phyloP scores from a whole-genome alignment of 1,140 invertebrate genomes.

The Harpegnathos saltator region DNA sequence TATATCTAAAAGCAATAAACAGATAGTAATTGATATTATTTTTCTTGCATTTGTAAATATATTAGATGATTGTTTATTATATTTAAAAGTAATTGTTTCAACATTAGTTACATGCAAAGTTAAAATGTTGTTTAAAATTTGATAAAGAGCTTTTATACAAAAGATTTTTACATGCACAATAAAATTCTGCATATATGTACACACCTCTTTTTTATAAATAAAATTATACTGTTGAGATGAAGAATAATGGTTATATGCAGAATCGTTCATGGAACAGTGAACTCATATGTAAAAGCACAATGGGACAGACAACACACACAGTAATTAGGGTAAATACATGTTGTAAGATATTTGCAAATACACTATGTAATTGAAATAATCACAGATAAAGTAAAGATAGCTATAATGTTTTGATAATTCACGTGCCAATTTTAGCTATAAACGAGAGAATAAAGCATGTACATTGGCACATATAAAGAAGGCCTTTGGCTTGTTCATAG shows the following conservation, averaged over 20 bases:
- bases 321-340: not conserved
- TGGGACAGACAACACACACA: not conserved
- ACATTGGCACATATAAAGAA: too few species aligned
- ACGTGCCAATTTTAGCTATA: not conserved
- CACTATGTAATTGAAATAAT: not conserved
- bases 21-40: not conserved
- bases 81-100: too few species aligned
- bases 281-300: not conserved
- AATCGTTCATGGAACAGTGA: not conserved
- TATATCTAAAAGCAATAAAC: conserved; percentile 54
- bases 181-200: too few species aligned
- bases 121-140: too few species aligned
- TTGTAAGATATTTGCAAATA: not conserved
- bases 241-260: not conserved
- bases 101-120: too few species aligned
- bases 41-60: too few species aligned
- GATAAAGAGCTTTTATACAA: too few species aligned
- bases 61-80: too few species aligned
- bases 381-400: too few species aligned
- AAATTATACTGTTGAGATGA: not conserved
- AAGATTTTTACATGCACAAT: too few species aligned
- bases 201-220: not conserved
- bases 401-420: not conserved
- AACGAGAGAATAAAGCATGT: too few species aligned
- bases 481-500: not conserved